Base-by-base conservation (phyloP, 2,797 vertebrate species). In the Astyanax mexicanus region DNA sequence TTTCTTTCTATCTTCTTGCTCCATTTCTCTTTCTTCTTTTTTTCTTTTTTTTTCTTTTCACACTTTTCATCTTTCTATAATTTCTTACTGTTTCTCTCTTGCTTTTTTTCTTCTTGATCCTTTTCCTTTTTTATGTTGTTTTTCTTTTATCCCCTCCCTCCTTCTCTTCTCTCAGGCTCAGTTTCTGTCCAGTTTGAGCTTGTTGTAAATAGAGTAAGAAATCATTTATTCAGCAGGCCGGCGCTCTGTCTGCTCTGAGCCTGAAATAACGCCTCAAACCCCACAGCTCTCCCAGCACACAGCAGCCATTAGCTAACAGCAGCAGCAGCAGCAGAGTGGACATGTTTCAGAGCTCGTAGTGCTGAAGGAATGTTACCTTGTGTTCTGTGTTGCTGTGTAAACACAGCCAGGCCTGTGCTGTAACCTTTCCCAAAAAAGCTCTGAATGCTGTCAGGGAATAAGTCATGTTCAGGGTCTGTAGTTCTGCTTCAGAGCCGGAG, bases 151-250 rank as follows among this genome's bases (percentile, higher is more conserved):
- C 54, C n/a, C 42, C 12, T 2, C 7, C 4, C 15, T 21, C 19
- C 13, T 37, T 32, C 42, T 40, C 11, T 7, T 65, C 49, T 58
- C 2, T 4, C 42, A 70, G 47, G 17, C 29, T 45, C 44, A 11
- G 7, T 23, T n/a, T 6, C 19, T 21, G 4, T 49, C 57, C 37
- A 9, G 7, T 51, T 37, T 54, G 15, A 51, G 51, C 15, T 55
- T 25, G 55, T 55, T 25, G 55, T 80, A 75, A 66, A 75, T 80
- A 75, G 74, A 80, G 66, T 65, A 75, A 66, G 52, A 79, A 62
- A 74, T 79, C 3, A 75, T 70, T 79, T 74, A 74, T 79, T 74
- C 66, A 79, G 58, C 21, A 75, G 66, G 47, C 72, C 57, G 27
- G 47, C 10, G 55, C 64, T 45, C 71, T 73, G 55, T 61, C 55